phyloP scores from a whole-genome alignment of 2,888 invertebrate genomes.

The Caenorhabditis sp. region DNA sequence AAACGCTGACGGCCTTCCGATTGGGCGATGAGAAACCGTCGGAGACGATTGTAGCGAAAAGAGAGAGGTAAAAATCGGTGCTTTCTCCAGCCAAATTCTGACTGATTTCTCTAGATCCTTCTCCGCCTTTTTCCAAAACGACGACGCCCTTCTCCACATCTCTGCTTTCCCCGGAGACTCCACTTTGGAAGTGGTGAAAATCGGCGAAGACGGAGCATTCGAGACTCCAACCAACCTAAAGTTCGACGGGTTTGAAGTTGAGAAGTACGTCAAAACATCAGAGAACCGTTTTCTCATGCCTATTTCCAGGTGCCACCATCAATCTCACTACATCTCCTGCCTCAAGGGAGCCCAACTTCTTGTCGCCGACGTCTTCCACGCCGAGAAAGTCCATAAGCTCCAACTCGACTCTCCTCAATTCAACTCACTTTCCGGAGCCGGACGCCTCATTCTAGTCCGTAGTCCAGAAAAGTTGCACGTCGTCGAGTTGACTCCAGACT shows the following conservation, averaged over 20 bases:
- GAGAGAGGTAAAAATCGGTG: neutral
- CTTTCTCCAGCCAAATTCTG: neutral
- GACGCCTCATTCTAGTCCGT: conserved; percentile 9
- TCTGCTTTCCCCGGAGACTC: neutral
- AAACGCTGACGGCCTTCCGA: neutral
- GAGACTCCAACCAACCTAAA: neutral
- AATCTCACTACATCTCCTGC: conserved; percentile 13
- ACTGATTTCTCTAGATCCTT: neutral
- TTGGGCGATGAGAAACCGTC: conserved; percentile 22
- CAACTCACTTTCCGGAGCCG: neutral
- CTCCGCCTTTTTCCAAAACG: conserved; percentile 19
- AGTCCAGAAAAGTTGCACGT: conserved; percentile 1
- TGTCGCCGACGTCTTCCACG: conserved; percentile 9
- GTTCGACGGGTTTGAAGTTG: neutral
- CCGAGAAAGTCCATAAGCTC: conserved; percentile 4
- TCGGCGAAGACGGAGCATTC: neutral
- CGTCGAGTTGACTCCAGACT: conserved; percentile 18
- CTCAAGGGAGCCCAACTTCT: conserved; percentile 1
- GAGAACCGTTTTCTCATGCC: neutral
- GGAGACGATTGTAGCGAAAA: neutral
- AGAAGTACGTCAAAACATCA: neutral
- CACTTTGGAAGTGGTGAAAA: conserved; percentile 5
- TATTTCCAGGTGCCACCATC: conserved; percentile 23
- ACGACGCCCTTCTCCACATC: conserved; percentile 2
- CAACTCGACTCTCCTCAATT: conserved; percentile 9